A percentile compares a stretch with the other conserved stretches of the same genome.
These are phyloP conservation scores for Chelonus formosanus DNA, from an alignment of 2,888 invertebrate genomes.

Conservation along the genomic window DNA sequence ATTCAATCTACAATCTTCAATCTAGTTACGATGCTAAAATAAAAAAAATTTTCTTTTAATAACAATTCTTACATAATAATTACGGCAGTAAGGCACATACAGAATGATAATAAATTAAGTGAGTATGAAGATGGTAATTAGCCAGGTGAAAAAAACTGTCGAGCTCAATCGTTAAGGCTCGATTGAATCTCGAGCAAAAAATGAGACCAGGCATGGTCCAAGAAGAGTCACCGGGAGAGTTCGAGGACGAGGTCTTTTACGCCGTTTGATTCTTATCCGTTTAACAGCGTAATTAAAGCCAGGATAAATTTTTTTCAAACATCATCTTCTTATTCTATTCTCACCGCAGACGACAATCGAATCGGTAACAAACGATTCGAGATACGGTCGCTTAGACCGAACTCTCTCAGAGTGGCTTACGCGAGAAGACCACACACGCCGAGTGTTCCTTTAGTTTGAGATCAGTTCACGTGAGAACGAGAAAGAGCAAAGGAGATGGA, in stretches of 20 bases:
- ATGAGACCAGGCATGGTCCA: conserved; percentile 2
- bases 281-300: conserved; percentile 49
- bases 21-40: too few relatives aligned
- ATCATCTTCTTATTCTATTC: background rate
- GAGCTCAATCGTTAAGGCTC: conserved; percentile 10
- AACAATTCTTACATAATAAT: conserved; percentile 2
- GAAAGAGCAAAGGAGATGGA: conserved; percentile 1
- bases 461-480: conserved; percentile 34
- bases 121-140: conserved; percentile 17
- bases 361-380: conserved; percentile 62
- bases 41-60: background rate
- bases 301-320: conserved; percentile 23
- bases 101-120: conserved; percentile 13
- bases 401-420: conserved; percentile 7
- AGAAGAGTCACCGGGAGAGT: conserved; percentile 18
- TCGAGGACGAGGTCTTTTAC: conserved; percentile 30
- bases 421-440: conserved; percentile 58
- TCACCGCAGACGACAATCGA: conserved; percentile 50
- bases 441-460: conserved; percentile 36
- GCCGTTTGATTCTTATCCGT: conserved; percentile 46
- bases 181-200: conserved; percentile 27
- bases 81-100: background rate
- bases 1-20: too few relatives aligned
- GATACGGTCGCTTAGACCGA: conserved; percentile 52
- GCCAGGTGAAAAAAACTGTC: conserved; percentile 11